Conservation (phyloP, 2,888 invertebrate genomes). For the Eupithecia vulgata region DNA sequence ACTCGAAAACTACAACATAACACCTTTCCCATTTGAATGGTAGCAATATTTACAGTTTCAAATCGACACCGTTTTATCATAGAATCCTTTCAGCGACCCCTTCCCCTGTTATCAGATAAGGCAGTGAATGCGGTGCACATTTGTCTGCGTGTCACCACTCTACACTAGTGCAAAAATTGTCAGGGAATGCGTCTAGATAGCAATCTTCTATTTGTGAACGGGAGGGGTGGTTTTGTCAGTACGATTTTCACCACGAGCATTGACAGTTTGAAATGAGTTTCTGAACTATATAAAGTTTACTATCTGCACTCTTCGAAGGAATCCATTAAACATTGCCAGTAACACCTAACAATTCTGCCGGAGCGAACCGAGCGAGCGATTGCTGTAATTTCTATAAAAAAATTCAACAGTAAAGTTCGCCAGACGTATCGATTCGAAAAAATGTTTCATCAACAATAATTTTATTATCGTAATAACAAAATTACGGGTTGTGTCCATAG, state of each 20-base stretch:
- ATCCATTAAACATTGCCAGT: slow-evolving; percentile 58
- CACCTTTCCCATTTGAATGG: slow-evolving; percentile 77
- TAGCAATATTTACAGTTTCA: slow-evolving; percentile 72
- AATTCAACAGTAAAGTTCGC: slow-evolving; percentile 81
- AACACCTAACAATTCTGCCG: slow-evolving; percentile 78
- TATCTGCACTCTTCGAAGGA: slow-evolving; percentile 33
- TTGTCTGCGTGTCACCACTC: slow-evolving; percentile 78
- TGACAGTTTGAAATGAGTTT: slow-evolving; percentile 30
- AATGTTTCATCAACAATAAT: slow-evolving; percentile 84
- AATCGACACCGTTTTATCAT: slow-evolving; percentile 79
- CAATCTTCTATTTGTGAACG: slow-evolving; percentile 75
- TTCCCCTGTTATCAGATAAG: slow-evolving; percentile 79
- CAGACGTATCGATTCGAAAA: slow-evolving; percentile 81
- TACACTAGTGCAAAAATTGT: slow-evolving; percentile 82
- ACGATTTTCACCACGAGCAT: slow-evolving; percentile 37
- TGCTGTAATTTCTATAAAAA: slow-evolving; percentile 82
- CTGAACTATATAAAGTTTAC: slow-evolving; percentile 22
- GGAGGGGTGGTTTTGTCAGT: slow-evolving; percentile 48
- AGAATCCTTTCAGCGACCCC: slow-evolving; percentile 76
- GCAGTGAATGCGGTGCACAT: slow-evolving; percentile 76
- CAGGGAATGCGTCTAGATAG: slow-evolving; percentile 78
- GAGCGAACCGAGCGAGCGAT: slow-evolving; percentile 70
- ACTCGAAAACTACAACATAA: slow-evolving; percentile 64
- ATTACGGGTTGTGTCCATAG: slow-evolving; percentile 75
- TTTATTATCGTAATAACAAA: slow-evolving; percentile 84